phyloP scores from a whole-genome alignment of 2,888 invertebrate genomes.

The Acanthopleura granulata region DNA sequence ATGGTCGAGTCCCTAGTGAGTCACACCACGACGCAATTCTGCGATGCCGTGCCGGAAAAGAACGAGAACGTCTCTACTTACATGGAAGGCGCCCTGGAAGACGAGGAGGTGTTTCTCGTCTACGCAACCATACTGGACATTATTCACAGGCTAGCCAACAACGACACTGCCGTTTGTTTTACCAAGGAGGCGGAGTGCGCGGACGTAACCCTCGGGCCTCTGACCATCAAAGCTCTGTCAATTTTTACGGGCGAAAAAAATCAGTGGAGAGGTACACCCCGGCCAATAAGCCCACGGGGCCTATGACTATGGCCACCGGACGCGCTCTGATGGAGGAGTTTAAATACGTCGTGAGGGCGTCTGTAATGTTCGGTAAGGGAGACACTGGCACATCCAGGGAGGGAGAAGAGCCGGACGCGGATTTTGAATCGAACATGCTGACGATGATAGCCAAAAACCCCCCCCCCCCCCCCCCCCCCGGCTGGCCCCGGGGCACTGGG shows the following conservation, averaged over 20 bases:
- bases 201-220: not conserved
- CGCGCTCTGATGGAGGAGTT: not conserved
- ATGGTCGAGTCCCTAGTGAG: not conserved
- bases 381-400: not conserved
- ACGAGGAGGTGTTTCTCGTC: not conserved
- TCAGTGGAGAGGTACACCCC: not conserved
- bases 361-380: not conserved
- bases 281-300: not conserved
- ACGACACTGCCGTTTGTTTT: not conserved
- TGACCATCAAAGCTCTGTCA: not conserved
- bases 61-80: not conserved
- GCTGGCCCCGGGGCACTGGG: not conserved
- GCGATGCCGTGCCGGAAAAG: not conserved
- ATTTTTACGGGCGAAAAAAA: slow-evolving; percentile 4
- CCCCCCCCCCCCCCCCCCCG: too few relatives aligned
- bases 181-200: not conserved
- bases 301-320: not conserved
- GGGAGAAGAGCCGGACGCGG: not conserved
- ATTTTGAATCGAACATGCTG: not conserved
- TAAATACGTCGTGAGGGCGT: not conserved
- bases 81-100: not conserved
- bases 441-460: not conserved
- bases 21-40: not conserved
- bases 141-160: not conserved
- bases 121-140: not conserved